A percentile compares a stretch with the other conserved stretches of the same genome.
Evolutionary conservation across 2,888 invertebrate species (phyloP).

Genomic region (Alloscopus bannaensis): DNA sequence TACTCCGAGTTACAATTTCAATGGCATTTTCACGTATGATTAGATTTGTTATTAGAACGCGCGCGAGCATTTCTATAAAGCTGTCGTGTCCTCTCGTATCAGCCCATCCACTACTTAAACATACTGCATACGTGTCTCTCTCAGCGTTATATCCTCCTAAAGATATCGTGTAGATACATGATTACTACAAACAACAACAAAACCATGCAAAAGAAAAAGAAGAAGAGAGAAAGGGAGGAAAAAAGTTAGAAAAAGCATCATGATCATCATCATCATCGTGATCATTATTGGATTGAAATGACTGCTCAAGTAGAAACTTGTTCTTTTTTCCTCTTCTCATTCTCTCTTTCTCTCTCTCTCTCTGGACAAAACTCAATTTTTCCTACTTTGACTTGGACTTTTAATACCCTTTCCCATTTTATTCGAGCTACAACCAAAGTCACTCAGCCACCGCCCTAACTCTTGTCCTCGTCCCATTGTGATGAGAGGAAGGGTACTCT

Average conservation of each 20-base stretch:
- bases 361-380: slow-evolving; percentile 59
- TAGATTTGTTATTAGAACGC: slow-evolving; percentile 46
- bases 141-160: too few species aligned
- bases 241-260: slow-evolving; percentile 20
- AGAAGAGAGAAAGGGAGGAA: slow-evolving; percentile 11
- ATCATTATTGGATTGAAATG: slow-evolving; percentile 62
- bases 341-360: slow-evolving; percentile 1
- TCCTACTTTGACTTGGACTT: slow-evolving; percentile 56
- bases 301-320: slow-evolving; percentile 63
- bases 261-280: slow-evolving; percentile 44
- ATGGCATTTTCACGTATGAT: slow-evolving; percentile 45
- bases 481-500: slow-evolving; percentile 13
- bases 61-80: slow-evolving; percentile 26
- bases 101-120: background rate
- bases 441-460: slow-evolving; percentile 22
- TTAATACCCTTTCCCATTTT: slow-evolving; percentile 49
- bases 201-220: background rate
- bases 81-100: background rate
- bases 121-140: too few species aligned
- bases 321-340: slow-evolving; percentile 17
- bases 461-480: too few species aligned
- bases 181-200: slow-evolving; percentile 4
- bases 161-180: too few species aligned
- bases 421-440: slow-evolving; percentile 17
- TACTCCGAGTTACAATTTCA: background rate